These are phyloP conservation scores for Lasioglossum albipes DNA, from an alignment of 1,140 invertebrate genomes.

Conservation along the genomic window DNA sequence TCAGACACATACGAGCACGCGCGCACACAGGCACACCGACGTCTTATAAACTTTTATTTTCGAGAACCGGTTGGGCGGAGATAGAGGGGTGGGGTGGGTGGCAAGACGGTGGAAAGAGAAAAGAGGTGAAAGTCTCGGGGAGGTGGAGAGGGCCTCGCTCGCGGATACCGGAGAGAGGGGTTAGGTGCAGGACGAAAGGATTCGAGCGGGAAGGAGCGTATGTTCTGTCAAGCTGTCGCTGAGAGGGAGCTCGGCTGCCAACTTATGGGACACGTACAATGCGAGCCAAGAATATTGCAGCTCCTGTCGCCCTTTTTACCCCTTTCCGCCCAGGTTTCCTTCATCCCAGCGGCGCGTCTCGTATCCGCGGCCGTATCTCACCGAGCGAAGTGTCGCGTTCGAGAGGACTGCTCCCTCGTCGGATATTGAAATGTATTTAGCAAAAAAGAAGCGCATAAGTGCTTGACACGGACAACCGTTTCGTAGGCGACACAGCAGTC, in stretches of 20 bases:
- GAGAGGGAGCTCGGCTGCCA: slow-evolving; percentile 75
- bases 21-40: slow-evolving; percentile 26
- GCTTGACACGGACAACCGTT: slow-evolving; percentile 43
- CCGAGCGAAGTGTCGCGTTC: slow-evolving; percentile 39
- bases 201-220: slow-evolving; percentile 69
- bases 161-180: neutral
- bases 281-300: slow-evolving; percentile 76
- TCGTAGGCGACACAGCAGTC: slow-evolving; percentile 30
- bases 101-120: neutral
- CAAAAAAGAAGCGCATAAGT: slow-evolving; percentile 53
- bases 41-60: slow-evolving; percentile 76
- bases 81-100: neutral
- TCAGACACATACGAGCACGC: neutral
- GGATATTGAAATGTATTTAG: slow-evolving; percentile 72
- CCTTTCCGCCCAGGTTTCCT: slow-evolving; percentile 24
- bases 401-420: slow-evolving; percentile 54
- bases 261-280: slow-evolving; percentile 78
- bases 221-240: slow-evolving; percentile 79
- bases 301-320: slow-evolving; percentile 58
- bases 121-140: slow-evolving; percentile 2
- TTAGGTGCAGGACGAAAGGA: slow-evolving; percentile 40
- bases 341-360: slow-evolving; percentile 33
- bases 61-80: slow-evolving; percentile 13
- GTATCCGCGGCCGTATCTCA: slow-evolving; percentile 42
- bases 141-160: no score